A percentile compares a stretch with the other conserved stretches of the same genome.
Conservation (phyloP, 35 echinoderm and acorn worm genomes). For the Heliocidaris erythrogramma region DNA sequence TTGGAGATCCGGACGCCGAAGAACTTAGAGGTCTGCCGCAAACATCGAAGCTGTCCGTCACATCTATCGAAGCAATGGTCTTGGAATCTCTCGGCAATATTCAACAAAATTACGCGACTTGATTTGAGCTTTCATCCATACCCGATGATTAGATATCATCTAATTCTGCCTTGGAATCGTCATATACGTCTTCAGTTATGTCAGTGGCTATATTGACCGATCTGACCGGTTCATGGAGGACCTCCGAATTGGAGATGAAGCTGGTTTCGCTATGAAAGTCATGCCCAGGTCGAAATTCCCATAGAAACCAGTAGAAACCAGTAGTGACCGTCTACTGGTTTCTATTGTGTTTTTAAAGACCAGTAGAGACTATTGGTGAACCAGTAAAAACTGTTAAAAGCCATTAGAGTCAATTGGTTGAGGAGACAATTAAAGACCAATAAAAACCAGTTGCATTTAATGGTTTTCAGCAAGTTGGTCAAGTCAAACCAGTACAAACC, state of each 20-base stretch:
- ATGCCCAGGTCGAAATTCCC: neutral
- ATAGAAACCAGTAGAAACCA: constrained; percentile 11
- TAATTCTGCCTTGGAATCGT: constrained; percentile 12
- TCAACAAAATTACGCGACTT: constrained; percentile 31
- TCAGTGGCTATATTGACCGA: constrained; percentile 26
- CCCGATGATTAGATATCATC: constrained; percentile 28
- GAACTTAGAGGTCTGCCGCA: constrained; percentile 21
- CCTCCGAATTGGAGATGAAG: constrained; percentile 10
- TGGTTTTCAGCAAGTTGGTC: too few relatives aligned
- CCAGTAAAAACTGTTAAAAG: too few relatives aligned
- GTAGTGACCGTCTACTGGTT: too few relatives aligned
- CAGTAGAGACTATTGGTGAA: too few relatives aligned
- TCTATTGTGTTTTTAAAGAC: too few relatives aligned
- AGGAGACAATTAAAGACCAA: too few relatives aligned
- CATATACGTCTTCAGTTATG: constrained; percentile 20
- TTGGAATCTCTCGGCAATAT: constrained; percentile 34
- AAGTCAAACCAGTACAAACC: too few relatives aligned
- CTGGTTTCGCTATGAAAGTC: neutral
- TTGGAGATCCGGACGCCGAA: constrained; percentile 14
- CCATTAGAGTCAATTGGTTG: too few relatives aligned
- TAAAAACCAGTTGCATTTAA: too few relatives aligned
- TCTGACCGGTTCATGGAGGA: neutral
- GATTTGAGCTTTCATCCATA: constrained; percentile 25
- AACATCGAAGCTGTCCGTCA: constrained; percentile 32
- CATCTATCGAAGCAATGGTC: neutral